These are phyloP conservation scores for Physeter macrocephalus DNA, from an alignment of 2,113 vertebrate genomes.

Conservation along the genomic window DNA sequence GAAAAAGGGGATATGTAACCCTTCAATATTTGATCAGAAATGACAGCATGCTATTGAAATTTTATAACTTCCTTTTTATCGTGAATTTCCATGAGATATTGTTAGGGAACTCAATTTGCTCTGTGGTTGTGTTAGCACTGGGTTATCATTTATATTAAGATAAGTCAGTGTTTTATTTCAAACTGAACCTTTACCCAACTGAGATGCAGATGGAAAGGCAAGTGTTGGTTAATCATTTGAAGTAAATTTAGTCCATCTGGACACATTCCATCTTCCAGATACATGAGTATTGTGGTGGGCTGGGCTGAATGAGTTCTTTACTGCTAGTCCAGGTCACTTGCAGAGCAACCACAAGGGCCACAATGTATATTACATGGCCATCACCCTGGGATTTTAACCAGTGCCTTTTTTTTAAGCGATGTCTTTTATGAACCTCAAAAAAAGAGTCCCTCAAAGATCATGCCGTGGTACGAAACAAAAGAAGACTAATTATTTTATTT, in stretches of 20 bases:
- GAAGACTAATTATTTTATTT: constrained; percentile 15
- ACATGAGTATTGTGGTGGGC: background rate
- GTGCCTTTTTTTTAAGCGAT: background rate
- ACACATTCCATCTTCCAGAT: background rate
- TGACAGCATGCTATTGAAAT: background rate
- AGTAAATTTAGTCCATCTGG: background rate
- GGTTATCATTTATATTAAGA: background rate
- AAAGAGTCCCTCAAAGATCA: background rate
- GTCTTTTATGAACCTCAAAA: background rate
- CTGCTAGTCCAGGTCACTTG: background rate
- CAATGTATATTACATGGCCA: background rate
- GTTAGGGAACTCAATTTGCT: background rate
- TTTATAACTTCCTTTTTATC: background rate
- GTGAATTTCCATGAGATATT: background rate
- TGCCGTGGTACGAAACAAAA: background rate
- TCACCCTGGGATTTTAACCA: background rate
- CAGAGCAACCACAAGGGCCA: background rate
- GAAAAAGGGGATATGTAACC: background rate
- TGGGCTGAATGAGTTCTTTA: background rate
- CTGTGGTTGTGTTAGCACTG: background rate
- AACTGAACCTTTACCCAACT: background rate
- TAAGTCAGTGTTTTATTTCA: background rate
- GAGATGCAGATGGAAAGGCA: background rate
- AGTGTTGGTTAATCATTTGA: background rate
- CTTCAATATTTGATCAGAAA: constrained; percentile 36